Conservation (phyloP, 2,113 vertebrate species). For the Colinus virginianus region DNA sequence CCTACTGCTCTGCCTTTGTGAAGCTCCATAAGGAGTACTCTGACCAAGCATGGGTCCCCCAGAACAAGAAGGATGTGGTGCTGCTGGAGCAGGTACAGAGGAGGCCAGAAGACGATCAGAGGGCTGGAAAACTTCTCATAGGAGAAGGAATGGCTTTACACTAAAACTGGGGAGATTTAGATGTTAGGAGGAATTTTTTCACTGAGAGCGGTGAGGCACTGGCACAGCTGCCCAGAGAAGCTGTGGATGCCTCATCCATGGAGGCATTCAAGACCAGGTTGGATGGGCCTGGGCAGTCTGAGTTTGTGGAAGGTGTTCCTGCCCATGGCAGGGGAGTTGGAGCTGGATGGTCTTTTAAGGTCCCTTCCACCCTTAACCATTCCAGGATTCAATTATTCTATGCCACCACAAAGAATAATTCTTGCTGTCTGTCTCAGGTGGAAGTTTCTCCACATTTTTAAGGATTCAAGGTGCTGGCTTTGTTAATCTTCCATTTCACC, state of each 20-base stretch:
- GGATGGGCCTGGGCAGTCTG: neutral
- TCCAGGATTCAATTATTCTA: neutral
- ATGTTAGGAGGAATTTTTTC: neutral
- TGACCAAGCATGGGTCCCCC: neutral
- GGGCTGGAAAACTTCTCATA: neutral
- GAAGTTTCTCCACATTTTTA: neutral
- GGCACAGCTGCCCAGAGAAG: neutral
- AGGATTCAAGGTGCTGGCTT: neutral
- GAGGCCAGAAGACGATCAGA: neutral
- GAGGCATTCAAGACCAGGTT: neutral
- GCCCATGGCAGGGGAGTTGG: neutral
- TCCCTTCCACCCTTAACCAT: neutral
- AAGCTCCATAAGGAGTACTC: neutral
- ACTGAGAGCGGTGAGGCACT: no score
- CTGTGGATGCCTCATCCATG: neutral
- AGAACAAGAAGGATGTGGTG: neutral
- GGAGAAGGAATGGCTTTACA: neutral
- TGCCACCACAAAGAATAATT: neutral
- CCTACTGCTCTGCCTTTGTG: no score
- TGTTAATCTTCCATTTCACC: constrained; percentile 13
- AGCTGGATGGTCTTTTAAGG: neutral
- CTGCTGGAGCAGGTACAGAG: neutral
- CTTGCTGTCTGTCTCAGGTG: neutral
- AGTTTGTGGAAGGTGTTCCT: neutral
- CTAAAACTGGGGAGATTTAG: neutral